phyloP scores from a whole-genome alignment of 2,113 vertebrate genomes.

The Odontophorus gujanensis region DNA sequence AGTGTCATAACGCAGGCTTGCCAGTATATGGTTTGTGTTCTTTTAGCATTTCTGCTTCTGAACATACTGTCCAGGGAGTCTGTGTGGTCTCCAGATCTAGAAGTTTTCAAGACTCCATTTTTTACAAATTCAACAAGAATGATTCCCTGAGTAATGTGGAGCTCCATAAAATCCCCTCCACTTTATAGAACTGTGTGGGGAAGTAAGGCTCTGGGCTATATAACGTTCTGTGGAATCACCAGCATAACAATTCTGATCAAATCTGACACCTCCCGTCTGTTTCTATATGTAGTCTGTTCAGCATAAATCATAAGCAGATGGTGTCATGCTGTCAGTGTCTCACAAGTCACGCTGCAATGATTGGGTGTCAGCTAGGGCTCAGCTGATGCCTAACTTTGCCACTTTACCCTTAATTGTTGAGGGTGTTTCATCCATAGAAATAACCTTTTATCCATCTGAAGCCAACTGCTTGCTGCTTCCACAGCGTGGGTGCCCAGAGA shows the following conservation, averaged over 20 bases:
- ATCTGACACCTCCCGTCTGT: constrained; percentile 63
- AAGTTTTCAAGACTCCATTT: background rate
- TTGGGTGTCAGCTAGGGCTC: constrained; percentile 3
- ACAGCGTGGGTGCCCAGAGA: constrained; percentile 26
- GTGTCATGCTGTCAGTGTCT: constrained; percentile 47
- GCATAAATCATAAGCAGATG: constrained; percentile 60
- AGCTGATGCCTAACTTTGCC: background rate
- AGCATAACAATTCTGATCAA: constrained; percentile 37
- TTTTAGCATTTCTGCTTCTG: background rate
- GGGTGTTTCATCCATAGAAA: constrained; percentile 23
- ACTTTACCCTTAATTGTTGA: constrained; percentile 30
- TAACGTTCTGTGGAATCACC: constrained; percentile 33
- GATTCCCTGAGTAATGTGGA: constrained; percentile 1
- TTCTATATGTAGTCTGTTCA: constrained; percentile 66
- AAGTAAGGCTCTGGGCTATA: constrained; percentile 9
- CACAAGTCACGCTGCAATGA: constrained; percentile 49
- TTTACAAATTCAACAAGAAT: background rate
- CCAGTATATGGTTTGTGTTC: background rate
- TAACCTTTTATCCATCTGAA: constrained; percentile 23
- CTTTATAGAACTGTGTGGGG: constrained; percentile 34
- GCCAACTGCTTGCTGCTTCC: constrained; percentile 54
- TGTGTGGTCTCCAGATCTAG: background rate
- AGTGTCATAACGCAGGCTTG: background rate
- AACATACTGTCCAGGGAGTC: background rate
- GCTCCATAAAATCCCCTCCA: constrained; percentile 13